phyloP scores from a whole-genome alignment of 1,140 invertebrate genomes.

The Lepidurus packardi region DNA sequence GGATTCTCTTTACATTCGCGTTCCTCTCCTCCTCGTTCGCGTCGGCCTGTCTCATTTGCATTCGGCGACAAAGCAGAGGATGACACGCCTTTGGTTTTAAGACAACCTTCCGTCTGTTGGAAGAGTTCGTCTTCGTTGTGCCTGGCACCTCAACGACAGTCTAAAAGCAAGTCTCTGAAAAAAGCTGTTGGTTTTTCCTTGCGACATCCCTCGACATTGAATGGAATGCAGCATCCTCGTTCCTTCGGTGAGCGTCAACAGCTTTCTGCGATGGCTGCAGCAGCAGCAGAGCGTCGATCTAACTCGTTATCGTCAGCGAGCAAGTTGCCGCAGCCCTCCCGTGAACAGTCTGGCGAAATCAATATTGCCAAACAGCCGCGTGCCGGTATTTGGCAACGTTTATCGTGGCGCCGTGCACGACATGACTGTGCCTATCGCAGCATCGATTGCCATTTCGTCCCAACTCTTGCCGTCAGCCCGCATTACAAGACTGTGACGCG shows the following conservation, averaged over 20 bases:
- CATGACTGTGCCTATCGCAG: background rate
- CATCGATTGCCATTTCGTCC: conserved; percentile 3
- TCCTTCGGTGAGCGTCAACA: too few relatives aligned
- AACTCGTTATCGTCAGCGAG: background rate
- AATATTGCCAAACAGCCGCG: background rate
- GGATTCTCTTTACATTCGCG: background rate
- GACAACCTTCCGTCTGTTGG: background rate
- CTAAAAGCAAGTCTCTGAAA: background rate
- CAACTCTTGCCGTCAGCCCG: background rate
- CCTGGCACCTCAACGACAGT: background rate
- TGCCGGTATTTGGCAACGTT: background rate
- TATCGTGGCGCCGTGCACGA: background rate
- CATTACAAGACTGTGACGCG: background rate
- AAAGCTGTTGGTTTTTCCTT: background rate
- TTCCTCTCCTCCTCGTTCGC: background rate
- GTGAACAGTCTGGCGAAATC: background rate
- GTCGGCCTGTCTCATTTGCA: background rate
- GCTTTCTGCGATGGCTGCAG: background rate
- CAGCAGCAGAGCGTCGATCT: background rate
- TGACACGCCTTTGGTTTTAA: conserved; percentile 22
- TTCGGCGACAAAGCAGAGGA: conserved; percentile 9
- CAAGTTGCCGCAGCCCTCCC: background rate
- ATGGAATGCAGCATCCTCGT: background rate
- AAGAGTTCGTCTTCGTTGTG: conserved; percentile 17
- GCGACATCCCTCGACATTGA: background rate